Evolutionary conservation across 2,888 invertebrate genomes (phyloP).

Genomic region (Chaetogeoica ovagalla): DNA sequence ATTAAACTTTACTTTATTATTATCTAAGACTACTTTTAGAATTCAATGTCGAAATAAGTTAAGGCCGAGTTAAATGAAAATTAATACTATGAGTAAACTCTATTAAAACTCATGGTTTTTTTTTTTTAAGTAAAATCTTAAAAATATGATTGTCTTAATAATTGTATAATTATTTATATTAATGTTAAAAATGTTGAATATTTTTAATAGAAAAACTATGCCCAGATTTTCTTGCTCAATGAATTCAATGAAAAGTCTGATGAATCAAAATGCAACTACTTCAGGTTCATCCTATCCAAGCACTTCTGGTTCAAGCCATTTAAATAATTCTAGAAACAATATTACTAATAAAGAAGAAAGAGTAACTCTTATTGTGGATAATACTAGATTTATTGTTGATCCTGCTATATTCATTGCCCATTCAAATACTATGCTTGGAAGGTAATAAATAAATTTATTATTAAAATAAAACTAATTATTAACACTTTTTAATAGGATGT

Average conservation of each 20-base stretch:
- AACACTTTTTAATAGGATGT: slow-evolving; percentile 72
- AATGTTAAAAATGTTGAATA: neutral
- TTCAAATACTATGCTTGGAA: slow-evolving; percentile 98
- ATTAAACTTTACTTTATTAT: no score
- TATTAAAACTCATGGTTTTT: neutral
- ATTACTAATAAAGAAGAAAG: slow-evolving; percentile 68
- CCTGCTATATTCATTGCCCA: slow-evolving; percentile 89
- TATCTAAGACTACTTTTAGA: no score
- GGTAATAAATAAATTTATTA: slow-evolving; percentile 59
- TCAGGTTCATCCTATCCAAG: slow-evolving; percentile 33
- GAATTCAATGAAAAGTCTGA: slow-evolving; percentile 51
- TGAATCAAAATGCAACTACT: slow-evolving; percentile 48
- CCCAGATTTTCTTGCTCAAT: slow-evolving; percentile 51
- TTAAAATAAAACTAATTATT: slow-evolving; percentile 5
- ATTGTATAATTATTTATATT: neutral
- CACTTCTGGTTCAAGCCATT: slow-evolving; percentile 38
- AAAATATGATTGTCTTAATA: neutral
- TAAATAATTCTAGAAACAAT: slow-evolving; percentile 43
- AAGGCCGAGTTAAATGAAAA: no score
- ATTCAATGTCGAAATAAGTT: no score
- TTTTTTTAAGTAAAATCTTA: neutral
- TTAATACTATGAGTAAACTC: neutral
- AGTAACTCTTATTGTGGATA: slow-evolving; percentile 94
- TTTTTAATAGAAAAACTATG: slow-evolving; percentile 35
- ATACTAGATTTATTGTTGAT: slow-evolving; percentile 91